These are phyloP conservation scores for Simalia tracyae DNA, from an alignment of 2,797 vertebrate species.

Conservation along the genomic window DNA sequence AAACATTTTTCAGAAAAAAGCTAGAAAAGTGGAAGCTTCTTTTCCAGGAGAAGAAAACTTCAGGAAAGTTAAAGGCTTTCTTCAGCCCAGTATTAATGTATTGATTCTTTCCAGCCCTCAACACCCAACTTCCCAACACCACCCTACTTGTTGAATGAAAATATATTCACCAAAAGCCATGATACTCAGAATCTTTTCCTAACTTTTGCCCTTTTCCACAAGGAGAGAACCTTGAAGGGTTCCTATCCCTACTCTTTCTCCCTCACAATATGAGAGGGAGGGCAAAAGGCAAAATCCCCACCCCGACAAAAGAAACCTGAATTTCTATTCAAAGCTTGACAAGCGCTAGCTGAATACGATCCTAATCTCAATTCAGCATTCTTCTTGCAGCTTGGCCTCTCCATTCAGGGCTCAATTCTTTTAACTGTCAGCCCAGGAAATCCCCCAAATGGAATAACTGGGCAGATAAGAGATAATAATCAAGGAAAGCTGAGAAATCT, in stretches of 20 bases:
- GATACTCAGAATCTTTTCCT: neutral
- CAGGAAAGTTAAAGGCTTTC: neutral
- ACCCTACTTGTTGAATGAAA: neutral
- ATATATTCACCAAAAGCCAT: neutral
- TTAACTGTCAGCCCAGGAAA: slow-evolving; percentile 86
- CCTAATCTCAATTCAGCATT: slow-evolving; percentile 96
- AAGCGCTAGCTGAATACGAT: slow-evolving; percentile 94
- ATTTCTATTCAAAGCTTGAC: slow-evolving; percentile 89
- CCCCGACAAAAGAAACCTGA: slow-evolving; percentile 85
- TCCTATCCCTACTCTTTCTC: slow-evolving; percentile 78
- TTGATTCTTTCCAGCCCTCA: neutral
- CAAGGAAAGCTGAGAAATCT: slow-evolving; percentile 89
- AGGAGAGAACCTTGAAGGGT: slow-evolving; percentile 57
- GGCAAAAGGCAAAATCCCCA: slow-evolving; percentile 76
- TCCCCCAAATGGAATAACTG: slow-evolving; percentile 86
- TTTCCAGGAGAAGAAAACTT: neutral
- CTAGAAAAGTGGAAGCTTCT: neutral
- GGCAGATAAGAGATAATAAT: slow-evolving; percentile 85
- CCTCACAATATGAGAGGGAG: slow-evolving; percentile 67
- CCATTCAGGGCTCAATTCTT: slow-evolving; percentile 76
- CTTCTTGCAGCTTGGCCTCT: slow-evolving; percentile 83
- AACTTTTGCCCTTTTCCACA: neutral
- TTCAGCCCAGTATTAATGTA: neutral
- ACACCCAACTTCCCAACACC: neutral
- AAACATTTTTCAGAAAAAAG: neutral